Evolutionary conservation across 1,140 invertebrate species (phyloP), one percentile per base, ranked within the genome.

Genomic region (Galendromus occidentalis): DNA sequence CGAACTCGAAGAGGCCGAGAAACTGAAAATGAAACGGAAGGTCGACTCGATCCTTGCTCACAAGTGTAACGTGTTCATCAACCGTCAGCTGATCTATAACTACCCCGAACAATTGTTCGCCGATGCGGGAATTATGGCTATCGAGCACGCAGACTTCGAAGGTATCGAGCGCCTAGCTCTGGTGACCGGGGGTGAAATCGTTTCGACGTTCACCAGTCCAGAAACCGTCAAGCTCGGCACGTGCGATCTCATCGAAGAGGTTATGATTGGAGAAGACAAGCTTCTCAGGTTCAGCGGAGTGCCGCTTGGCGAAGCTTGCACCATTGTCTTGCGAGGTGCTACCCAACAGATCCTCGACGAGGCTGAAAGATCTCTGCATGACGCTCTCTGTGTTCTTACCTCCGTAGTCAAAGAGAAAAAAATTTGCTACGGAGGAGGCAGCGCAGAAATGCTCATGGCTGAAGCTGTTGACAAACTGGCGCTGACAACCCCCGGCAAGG

Each of bases 11-110:
- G 73, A 88, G 29, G 94, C 95, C 22, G 96, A 99, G 73, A 98
- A 98, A 75, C 90, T 98, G 73, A 99, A 99, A 74, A 99, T 99
- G 96, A 97, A 95, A 75, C 88, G 96, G 69, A 99, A 99, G 82
- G 91, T 99, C 0, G 85, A 92, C 68, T 95, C 94, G 76, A 99
- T 99, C 68, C 73, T 98, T 7, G 86, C 85, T 70, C 93, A 98
- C 76, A 87, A 91, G 66, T 90, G 87, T 76, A 99, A 95, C 78
- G 96, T 99, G 0, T 99, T 99, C 72, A 95, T 99, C 72, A 99
- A 99, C 77, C 86, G 91, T 71, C 96, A 99, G 78, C 78, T 99
- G 55, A 99, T 99, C 74, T 99, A 99, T 79, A 99, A 99, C 76
- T 99, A 99, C 75, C 96, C 96, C 1, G 96, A 99, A 76, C 96